Evolutionary conservation across 2,888 invertebrate genomes (phyloP).

Genomic region (Therioaphis trifolii): DNA sequence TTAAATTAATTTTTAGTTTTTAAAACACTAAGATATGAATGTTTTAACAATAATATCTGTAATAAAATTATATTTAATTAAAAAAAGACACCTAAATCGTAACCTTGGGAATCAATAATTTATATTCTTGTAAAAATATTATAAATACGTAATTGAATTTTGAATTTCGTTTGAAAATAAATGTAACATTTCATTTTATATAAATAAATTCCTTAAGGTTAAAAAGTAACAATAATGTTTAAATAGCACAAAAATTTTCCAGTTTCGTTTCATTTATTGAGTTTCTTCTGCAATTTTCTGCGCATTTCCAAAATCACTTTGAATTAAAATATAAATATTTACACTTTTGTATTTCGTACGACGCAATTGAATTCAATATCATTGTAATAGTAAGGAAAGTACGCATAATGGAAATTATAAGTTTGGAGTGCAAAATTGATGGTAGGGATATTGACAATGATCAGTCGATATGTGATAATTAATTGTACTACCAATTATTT

Average conservation of each 20-base stretch:
- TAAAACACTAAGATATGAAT: not conserved
- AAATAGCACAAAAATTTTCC: conserved; percentile 7
- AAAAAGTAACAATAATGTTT: conserved; percentile 15
- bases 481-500: too few species aligned
- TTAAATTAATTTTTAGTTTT: too few species aligned
- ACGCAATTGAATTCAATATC: conserved; percentile 47
- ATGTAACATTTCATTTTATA: conserved; percentile 21
- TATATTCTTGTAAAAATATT: conserved; percentile 6
- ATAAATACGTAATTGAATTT: conserved; percentile 52
- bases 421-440: too few species aligned
- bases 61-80: not conserved
- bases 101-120: conserved; percentile 28
- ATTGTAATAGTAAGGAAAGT: too few species aligned
- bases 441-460: not conserved
- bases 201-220: conserved; percentile 24
- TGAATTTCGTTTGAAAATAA: conserved; percentile 18
- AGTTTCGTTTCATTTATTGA: conserved; percentile 39
- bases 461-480: too few species aligned
- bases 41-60: not conserved
- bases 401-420: too few species aligned
- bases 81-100: not conserved
- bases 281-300: conserved; percentile 40
- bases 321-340: conserved; percentile 8
- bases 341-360: conserved; percentile 3
- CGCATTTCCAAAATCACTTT: conserved; percentile 35